These are phyloP conservation scores for Anagrus nilaparvatae DNA, from an alignment of 1,140 invertebrate species.

Conservation along the genomic window DNA sequence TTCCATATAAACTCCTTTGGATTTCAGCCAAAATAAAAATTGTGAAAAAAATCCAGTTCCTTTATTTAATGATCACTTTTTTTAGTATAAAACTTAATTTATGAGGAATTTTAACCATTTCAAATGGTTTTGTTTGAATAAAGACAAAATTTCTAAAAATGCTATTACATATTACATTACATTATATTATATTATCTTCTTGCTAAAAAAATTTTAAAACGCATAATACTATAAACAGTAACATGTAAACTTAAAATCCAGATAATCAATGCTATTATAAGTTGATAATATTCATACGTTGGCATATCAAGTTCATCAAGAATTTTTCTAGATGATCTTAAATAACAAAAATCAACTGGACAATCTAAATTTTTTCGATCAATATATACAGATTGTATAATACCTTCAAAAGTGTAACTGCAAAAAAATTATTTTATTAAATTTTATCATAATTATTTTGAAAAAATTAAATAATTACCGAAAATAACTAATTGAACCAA, in stretches of 20 bases:
- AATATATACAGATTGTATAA: conserved; percentile 64
- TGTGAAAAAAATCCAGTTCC: no score
- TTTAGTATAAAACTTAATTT: no score
- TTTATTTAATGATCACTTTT: no score
- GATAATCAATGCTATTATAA: conserved; percentile 19
- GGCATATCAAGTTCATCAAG: conserved; percentile 31
- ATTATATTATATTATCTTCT: conserved; percentile 16
- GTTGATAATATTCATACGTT: conserved; percentile 21
- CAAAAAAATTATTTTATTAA: conserved; percentile 24
- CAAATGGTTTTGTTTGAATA: no score
- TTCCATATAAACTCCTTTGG: no score
- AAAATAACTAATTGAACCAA: conserved; percentile 67
- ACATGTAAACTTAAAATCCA: conserved; percentile 31
- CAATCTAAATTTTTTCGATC: conserved; percentile 49
- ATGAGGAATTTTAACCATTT: no score
- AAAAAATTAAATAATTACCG: conserved; percentile 30
- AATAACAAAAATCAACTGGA: conserved; percentile 27
- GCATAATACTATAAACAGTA: conserved; percentile 24
- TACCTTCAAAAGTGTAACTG: conserved; percentile 66
- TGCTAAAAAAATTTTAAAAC: conserved; percentile 25
- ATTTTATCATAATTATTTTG: conserved; percentile 1
- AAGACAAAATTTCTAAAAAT: no score
- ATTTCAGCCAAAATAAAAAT: no score
- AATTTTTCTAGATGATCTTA: conserved; percentile 22
- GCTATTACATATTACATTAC: no score